phyloP scores from a whole-genome alignment of 1,140 invertebrate genomes.

The Diplogasteroides magnus region DNA sequence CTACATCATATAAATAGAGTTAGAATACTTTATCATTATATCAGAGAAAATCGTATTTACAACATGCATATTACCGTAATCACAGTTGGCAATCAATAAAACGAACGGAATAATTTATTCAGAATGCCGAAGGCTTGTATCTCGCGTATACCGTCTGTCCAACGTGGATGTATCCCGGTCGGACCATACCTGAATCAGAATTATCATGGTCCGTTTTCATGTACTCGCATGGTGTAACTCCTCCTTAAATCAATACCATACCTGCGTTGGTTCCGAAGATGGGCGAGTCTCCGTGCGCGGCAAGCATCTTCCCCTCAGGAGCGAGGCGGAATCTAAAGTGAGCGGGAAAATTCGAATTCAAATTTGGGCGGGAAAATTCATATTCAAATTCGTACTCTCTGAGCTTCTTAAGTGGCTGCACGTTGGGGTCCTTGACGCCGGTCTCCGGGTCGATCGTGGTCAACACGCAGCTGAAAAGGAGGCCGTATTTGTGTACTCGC shows the following conservation, averaged over 20 bases:
- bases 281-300: conserved; percentile 3
- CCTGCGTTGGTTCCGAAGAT: conserved; percentile 19
- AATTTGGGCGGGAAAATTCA: not conserved
- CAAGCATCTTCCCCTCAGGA: conserved; percentile 21
- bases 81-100: conserved; percentile 74
- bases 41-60: no score
- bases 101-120: not conserved
- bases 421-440: conserved; percentile 43
- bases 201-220: conserved; percentile 1
- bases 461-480: conserved; percentile 38
- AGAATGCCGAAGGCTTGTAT: conserved; percentile 18
- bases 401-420: conserved; percentile 47
- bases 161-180: conserved; percentile 12
- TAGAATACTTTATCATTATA: no score
- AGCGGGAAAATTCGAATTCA: not conserved
- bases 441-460: conserved; percentile 48
- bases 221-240: not conserved
- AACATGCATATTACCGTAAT: no score
- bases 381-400: conserved; percentile 29
- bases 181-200: conserved; percentile 7
- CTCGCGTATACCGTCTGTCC: conserved; percentile 15
- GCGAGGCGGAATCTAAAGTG: conserved; percentile 31
- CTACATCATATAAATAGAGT: no score
- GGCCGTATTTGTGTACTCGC: no score
- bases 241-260: not conserved